phyloP scores from a whole-genome alignment of 2,113 vertebrate species.

The Grantiella picta region DNA sequence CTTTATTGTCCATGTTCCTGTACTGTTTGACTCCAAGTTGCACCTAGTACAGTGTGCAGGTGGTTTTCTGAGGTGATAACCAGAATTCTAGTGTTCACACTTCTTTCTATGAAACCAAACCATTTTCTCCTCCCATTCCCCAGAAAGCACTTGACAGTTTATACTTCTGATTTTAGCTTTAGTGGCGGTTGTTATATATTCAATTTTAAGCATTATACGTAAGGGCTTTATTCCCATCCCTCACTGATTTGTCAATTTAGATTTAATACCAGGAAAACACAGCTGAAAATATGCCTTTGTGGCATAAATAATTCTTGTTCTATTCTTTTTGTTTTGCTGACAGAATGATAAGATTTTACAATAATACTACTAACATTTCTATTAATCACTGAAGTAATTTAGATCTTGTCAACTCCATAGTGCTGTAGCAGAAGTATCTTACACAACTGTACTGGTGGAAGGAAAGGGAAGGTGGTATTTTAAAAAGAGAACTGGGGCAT shows the following conservation, averaged over 20 bases:
- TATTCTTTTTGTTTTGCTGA: background rate
- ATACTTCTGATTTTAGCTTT: background rate
- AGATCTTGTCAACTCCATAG: background rate
- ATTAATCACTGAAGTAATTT: background rate
- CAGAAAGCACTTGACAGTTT: background rate
- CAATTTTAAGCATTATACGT: background rate
- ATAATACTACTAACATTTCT: background rate
- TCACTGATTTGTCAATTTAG: background rate
- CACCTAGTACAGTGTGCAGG: background rate
- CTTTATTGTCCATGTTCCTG: background rate
- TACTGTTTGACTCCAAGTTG: background rate
- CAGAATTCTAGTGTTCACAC: background rate
- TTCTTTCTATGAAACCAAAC: background rate
- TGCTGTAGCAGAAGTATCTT: background rate
- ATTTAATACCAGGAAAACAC: background rate
- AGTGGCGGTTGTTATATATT: background rate
- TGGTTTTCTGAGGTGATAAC: background rate
- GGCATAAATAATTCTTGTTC: background rate
- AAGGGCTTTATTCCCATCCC: background rate
- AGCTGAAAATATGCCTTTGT: background rate
- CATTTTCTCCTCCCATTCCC: too few species aligned
- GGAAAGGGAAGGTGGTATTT: background rate
- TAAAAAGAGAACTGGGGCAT: background rate
- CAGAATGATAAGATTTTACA: background rate
- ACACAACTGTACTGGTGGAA: background rate